A percentile compares a stretch with the other conserved stretches of the same genome.
Conservation (phyloP, 2,888 invertebrate genomes). For the Parnassius orleans region DNA sequence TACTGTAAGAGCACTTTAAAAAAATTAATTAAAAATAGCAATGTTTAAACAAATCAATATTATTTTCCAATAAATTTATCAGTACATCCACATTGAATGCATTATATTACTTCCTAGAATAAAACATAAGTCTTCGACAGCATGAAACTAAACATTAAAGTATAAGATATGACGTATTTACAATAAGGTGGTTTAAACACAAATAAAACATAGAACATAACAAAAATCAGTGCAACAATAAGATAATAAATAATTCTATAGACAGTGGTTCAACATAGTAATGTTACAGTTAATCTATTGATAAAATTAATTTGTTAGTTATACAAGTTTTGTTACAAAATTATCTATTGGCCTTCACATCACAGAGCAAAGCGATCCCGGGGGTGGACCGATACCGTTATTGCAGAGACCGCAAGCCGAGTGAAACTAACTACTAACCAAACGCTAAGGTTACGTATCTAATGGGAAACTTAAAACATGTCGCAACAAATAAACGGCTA, state of each 20-base stretch:
- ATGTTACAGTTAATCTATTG: constrained; percentile 70
- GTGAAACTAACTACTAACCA: constrained; percentile 1
- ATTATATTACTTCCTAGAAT: constrained; percentile 64
- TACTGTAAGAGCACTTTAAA: background rate
- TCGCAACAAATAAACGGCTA: constrained; percentile 18
- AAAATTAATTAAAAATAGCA: constrained; percentile 41
- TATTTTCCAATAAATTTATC: constrained; percentile 79
- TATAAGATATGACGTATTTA: constrained; percentile 72
- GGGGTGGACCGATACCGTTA: constrained; percentile 46
- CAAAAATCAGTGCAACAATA: constrained; percentile 77
- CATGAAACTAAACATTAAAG: constrained; percentile 66
- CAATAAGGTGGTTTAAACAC: constrained; percentile 74
- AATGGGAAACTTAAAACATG: constrained; percentile 3
- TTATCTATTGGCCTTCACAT: constrained; percentile 78
- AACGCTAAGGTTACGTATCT: background rate
- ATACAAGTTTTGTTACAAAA: constrained; percentile 74
- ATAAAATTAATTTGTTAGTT: constrained; percentile 71
- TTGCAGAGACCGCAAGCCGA: constrained; percentile 24
- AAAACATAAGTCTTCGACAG: constrained; percentile 72
- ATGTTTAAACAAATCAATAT: constrained; percentile 79
- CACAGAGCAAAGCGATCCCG: constrained; percentile 74
- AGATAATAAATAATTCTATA: constrained; percentile 76
- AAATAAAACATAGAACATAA: constrained; percentile 78
- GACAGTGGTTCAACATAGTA: constrained; percentile 76
- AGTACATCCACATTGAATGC: constrained; percentile 79